Evolutionary conservation across 37 sponge, comb jelly and placozoan genomes (phyloP), one percentile per base, ranked within the genome.

Genomic region (Diacarnus erythraeanus): DNA sequence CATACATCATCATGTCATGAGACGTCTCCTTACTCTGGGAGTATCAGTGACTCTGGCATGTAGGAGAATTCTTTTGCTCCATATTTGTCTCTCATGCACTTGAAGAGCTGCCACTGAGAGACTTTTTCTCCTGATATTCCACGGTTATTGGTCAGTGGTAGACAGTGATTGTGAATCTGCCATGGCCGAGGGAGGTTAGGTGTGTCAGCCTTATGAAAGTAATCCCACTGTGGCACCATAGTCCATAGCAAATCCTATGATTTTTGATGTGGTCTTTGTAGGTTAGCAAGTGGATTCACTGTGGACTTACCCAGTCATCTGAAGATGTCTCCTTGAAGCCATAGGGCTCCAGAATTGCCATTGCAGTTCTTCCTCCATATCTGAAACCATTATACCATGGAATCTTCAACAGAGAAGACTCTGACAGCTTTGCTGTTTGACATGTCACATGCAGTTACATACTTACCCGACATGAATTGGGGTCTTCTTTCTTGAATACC

Each of bases 121-220:
- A 83, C 86, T 77, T 95, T 95, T 44, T 65, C 65, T n/a, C 95
- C 95, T 25, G 95, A 90, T 33, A 95, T 91, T 2, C 95, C 95
- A 39, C 74, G 38, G 44, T 70, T 63, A 70, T 95, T 79, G 26
- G 65, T 44, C 42, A 95, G 89, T 17, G 83, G 30, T 22, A 95
- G 72, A 44, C 95, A 95, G 76, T 95, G 95, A 67, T 95, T 95
- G 84, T 95, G 95, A 22, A 95, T 64, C 81, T 95, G 95, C 95
- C 95, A 95, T 4, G 82, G 81, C 36, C 85, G 83, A 27, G 92
- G 95, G 51, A 84, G 71, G 57, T 60, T 33, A 2, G 54, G 59
- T 4, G 78, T 69, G 59, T 67, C 18, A 10, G 71, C 76, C 22
- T 33, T 47, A 42, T 81, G 79, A 15, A 95, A 34, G 75, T 72